A percentile compares a stretch with the other conserved stretches of the same genome.
Evolutionary conservation across 2,797 vertebrate species (phyloP).

Genomic region (Liasis olivaceus): DNA sequence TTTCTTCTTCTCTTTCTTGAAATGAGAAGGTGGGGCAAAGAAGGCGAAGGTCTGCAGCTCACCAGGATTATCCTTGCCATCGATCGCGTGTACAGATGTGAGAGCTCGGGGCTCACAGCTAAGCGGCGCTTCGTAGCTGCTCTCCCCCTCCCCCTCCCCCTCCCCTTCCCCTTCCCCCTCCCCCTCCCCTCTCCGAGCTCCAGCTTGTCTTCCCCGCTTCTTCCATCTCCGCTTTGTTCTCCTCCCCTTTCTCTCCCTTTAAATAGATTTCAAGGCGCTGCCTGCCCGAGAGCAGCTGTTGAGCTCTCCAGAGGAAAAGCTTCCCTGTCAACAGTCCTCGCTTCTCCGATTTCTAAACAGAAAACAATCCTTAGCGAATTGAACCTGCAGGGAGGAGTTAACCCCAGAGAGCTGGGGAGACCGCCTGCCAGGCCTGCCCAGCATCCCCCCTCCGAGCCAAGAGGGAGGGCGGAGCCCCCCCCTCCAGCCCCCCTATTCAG

Average conservation of each 20-base stretch:
- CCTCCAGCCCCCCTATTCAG: background rate
- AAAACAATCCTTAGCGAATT: constrained; percentile 53
- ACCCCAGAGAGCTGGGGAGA: constrained; percentile 26
- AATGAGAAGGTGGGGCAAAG: constrained; percentile 52
- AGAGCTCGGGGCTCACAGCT: constrained; percentile 74
- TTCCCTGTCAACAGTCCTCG: constrained; percentile 66
- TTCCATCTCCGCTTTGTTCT: constrained; percentile 75
- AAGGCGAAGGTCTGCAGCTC: constrained; percentile 78
- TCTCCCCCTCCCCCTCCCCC: constrained; percentile 68
- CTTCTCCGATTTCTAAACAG: constrained; percentile 69
- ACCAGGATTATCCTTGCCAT: constrained; percentile 78
- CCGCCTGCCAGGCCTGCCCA: background rate
- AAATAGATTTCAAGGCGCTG: constrained; percentile 81
- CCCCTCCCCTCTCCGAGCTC: background rate
- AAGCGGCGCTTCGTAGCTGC: constrained; percentile 74
- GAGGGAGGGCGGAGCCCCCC: background rate
- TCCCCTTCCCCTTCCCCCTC: constrained; percentile 57
- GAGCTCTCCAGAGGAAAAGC: constrained; percentile 73
- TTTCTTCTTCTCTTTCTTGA: constrained; percentile 36
- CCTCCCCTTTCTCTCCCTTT: constrained; percentile 75
- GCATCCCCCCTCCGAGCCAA: background rate
- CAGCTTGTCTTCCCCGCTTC: no score
- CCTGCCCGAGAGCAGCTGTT: constrained; percentile 78
- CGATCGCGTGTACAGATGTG: constrained; percentile 80
- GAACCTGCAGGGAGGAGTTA: constrained; percentile 60